Conservation (phyloP, 2,888 invertebrate genomes). For the Tiliacea aurago region DNA sequence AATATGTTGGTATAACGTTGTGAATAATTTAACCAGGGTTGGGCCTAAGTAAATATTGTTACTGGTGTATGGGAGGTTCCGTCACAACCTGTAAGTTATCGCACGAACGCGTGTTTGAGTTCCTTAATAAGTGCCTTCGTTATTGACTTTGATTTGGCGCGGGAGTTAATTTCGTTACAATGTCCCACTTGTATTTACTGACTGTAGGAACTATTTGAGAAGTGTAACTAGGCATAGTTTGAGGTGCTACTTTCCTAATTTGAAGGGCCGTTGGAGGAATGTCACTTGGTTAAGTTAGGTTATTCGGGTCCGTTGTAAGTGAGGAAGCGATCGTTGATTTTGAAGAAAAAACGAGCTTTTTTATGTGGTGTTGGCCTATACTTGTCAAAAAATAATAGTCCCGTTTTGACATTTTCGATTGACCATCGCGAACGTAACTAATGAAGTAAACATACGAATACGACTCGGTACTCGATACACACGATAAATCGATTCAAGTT, state of each 20-base stretch:
- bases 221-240: constrained; percentile 51
- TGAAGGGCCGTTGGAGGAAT: constrained; percentile 28
- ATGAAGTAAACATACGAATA: too few species aligned
- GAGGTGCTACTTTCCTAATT: constrained; percentile 45
- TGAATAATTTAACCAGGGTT: constrained; percentile 81
- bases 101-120: constrained; percentile 73
- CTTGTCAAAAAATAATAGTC: too few species aligned
- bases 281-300: constrained; percentile 26
- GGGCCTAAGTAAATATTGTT: constrained; percentile 81
- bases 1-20: constrained; percentile 79
- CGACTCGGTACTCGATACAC: too few species aligned
- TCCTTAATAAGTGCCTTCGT: constrained; percentile 62
- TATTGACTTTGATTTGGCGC: constrained; percentile 67
- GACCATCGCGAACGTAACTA: too few species aligned
- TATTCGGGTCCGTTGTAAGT: constrained; percentile 8
- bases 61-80: constrained; percentile 69
- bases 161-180: constrained; percentile 65
- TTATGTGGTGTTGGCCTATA: too few species aligned
- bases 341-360: not conserved
- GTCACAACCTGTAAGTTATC: constrained; percentile 77
- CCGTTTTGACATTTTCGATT: too few species aligned
- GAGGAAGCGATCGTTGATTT: not conserved
- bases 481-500: too few species aligned
- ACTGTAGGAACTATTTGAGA: constrained; percentile 48
- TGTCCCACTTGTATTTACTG: constrained; percentile 58